Evolutionary conservation across 2,797 vertebrate genomes (phyloP), one percentile per base, ranked within the genome.

Genomic region (Carcharodon carcharias): DNA sequence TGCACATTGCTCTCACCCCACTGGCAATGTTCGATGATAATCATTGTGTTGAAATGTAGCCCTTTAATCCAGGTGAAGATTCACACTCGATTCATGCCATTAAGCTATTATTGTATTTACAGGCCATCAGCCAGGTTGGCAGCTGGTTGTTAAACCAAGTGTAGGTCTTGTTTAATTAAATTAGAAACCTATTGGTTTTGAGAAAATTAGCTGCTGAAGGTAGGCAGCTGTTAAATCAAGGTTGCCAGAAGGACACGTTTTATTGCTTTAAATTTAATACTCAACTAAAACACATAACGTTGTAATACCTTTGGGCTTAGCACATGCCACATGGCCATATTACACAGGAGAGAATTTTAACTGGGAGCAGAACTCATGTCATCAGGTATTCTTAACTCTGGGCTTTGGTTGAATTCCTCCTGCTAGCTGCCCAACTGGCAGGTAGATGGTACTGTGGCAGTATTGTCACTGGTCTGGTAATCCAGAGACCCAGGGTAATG

Each of bases 181-280:
- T 95, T 95, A 95, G 69, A 71, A 73, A 95, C 45, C 50, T 18
- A 95, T 58, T 77, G 94, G 69, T 95, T 95, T 77, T 95, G 67
- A 95, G 28, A 77, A 54, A 58, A 95, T 95, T 95, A 77, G 69
- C 45, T 73, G 94, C 69, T 95, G 69, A 95, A 95, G 50, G 69
- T 54, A 95, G 94, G 94, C 94, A 95, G 94, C 94, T 95, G 94
- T 95, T 95, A 56, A 73, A 95, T 95, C 94, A 95, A 95, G 69
- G 94, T 73, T 95, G 67, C 94, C 69, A 77, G 94, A 95, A 95
- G 94, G 50, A 95, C 69, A 35, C 5, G 12, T 95, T 95, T 77
- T 56, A 73, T 77, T 95, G 40, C 28, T 50, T 73, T 11, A 54
- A 77, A 95, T 58, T 95, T 56, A 95, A 95, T 58, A 73, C 73